Percentiles rank a stretch among this genome's conserved stretches.
phyloP scores from a whole-genome alignment of 1,140 invertebrate species.

The Bombus superbus region DNA sequence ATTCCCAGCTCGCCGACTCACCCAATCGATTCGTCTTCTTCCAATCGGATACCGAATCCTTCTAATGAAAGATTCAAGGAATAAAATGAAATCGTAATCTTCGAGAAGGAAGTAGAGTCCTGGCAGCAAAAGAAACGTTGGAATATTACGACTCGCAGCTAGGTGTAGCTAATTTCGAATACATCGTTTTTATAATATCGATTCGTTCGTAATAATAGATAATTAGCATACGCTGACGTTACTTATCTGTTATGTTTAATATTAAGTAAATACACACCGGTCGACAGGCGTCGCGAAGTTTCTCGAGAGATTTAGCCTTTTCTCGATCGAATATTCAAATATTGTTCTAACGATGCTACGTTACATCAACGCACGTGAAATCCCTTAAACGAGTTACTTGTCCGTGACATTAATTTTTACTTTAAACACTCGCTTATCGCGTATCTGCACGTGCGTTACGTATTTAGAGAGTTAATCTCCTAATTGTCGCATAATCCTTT shows the following conservation, averaged over 20 bases:
- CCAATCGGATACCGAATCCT: background rate
- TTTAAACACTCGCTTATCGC: background rate
- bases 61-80: constrained; percentile 1
- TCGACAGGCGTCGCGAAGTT: background rate
- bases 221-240: no score
- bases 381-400: background rate
- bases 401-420: background rate
- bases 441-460: background rate
- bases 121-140: background rate
- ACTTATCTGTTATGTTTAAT: background rate
- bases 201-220: no score
- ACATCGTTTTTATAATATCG: background rate
- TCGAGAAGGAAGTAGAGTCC: background rate
- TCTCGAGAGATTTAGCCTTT: background rate
- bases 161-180: background rate
- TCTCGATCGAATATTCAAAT: background rate
- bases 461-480: background rate
- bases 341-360: background rate
- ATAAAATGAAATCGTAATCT: constrained; percentile 4
- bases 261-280: background rate
- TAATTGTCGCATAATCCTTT: background rate
- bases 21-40: constrained; percentile 19
- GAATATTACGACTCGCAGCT: background rate
- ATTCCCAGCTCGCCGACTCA: background rate
- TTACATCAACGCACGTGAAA: no score